Evolutionary conservation across 2,888 invertebrate species (phyloP), one percentile per base, ranked within the genome.

Genomic region (Strigamia crassipes): DNA sequence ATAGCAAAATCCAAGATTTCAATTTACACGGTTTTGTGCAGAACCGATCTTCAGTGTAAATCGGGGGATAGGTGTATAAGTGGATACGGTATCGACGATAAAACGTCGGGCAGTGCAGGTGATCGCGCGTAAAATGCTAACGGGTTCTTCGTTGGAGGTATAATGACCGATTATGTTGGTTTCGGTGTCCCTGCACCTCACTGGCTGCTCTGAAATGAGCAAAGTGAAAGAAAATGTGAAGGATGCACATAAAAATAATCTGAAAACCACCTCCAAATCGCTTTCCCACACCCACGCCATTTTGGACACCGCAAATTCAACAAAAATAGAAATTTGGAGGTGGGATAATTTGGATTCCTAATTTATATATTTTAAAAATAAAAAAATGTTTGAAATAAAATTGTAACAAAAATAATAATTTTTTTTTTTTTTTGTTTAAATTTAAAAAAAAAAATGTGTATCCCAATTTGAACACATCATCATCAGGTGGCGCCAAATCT

Each of bases 401-500:
- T n/a, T n/a, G n/a, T n/a, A n/a, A 51, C 13, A 51, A 51, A 51
- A 51, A 51, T 6, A 51, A 51, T n/a, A n/a, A 51, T 51, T 6
- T 3, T 2, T 51, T 34, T 5, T n/a, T n/a, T n/a, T n/a, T n/a
- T n/a, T n/a, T n/a, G n/a, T n/a, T 5, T 46, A 46, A 46, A 46
- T 46, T 13, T 46, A 10, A 46, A 46, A 10, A 46, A 51, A 51
- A 51, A 51, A n/a, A 15, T 51, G 4, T 51, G 9, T 46, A 13
- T 13, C 61, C 27, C 66, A 27, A 66, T 66, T 66, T 66, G 27
- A 66, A 66, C 66, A 27, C 66, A 66, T 66, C 27, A 27, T 66
- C 66, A 66, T 66, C 66, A 66, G 66, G 66, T 66, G 66, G 66
- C 66, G 66, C 66, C 66, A 66, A 66, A 66, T 80, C 80, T 80